Evolutionary conservation across 2,888 invertebrate species (phyloP).

Genomic region (Dicranocentrus wangi): DNA sequence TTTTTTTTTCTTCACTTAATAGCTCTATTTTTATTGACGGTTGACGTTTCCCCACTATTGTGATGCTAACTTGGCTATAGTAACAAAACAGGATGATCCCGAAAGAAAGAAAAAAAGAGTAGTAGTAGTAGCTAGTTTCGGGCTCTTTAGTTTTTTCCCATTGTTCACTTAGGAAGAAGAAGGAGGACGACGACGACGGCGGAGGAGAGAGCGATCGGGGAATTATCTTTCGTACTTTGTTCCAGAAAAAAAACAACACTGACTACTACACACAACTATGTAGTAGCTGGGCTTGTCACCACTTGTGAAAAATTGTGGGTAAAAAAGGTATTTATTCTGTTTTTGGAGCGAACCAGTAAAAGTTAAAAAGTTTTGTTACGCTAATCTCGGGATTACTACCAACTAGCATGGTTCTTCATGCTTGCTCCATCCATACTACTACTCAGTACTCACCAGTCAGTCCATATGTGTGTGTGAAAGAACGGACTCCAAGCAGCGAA

Average conservation of each 20-base stretch:
- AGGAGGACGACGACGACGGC: neutral
- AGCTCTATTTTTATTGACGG: constrained; percentile 51
- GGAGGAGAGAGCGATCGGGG: neutral
- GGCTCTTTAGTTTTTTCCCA: neutral
- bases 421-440: neutral
- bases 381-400: too few species aligned
- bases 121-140: constrained; percentile 10
- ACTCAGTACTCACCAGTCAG: neutral
- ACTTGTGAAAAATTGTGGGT: constrained; percentile 2
- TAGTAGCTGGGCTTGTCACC: neutral
- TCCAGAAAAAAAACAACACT: too few species aligned
- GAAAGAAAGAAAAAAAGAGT: too few species aligned
- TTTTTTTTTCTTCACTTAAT: constrained; percentile 31
- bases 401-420: neutral
- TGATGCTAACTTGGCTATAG: constrained; percentile 31
- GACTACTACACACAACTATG: neutral
- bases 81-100: constrained; percentile 33
- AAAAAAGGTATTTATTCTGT: neutral
- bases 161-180: constrained; percentile 14
- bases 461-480: too few species aligned
- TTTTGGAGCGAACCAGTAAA: too few species aligned
- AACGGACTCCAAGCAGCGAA: neutral
- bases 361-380: too few species aligned
- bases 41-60: constrained; percentile 40
- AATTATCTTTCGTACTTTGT: constrained; percentile 3